phyloP scores from a whole-genome alignment of 2,888 invertebrate genomes.

The Hedychridium roseum region DNA sequence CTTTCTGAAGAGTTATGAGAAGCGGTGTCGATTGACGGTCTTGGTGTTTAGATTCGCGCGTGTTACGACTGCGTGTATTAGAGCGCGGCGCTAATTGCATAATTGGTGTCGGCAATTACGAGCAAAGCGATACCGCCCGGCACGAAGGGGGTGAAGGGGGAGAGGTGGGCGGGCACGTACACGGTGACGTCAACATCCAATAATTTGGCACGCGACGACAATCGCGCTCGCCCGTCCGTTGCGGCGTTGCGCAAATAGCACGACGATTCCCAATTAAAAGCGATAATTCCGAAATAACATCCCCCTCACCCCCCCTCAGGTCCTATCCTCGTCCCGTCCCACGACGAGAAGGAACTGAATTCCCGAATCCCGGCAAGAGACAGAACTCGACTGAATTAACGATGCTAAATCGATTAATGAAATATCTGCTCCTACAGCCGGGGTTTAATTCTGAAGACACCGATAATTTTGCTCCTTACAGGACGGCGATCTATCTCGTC shows the following conservation, averaged over 20 bases:
- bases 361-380: no score
- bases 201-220: constrained; percentile 63
- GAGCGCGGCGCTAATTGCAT: constrained; percentile 52
- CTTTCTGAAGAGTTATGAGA: no score
- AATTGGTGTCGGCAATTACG: constrained; percentile 53
- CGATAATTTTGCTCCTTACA: no score
- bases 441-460: no score
- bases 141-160: constrained; percentile 16
- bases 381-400: no score
- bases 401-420: no score
- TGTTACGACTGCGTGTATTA: constrained; percentile 40
- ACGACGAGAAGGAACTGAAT: no score
- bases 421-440: no score
- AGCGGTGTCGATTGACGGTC: constrained; percentile 21
- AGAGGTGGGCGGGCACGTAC: constrained; percentile 12
- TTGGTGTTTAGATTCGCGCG: constrained; percentile 41
- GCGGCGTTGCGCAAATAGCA: constrained; percentile 48
- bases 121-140: constrained; percentile 41
- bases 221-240: constrained; percentile 39
- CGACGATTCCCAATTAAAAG: constrained; percentile 57
- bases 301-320: background rate
- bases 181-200: constrained; percentile 58
- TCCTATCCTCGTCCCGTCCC: no score
- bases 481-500: no score
- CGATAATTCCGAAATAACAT: constrained; percentile 53